These are phyloP conservation scores for Portunus trituberculatus DNA, from an alignment of 1,140 invertebrate genomes.

Conservation along the genomic window DNA sequence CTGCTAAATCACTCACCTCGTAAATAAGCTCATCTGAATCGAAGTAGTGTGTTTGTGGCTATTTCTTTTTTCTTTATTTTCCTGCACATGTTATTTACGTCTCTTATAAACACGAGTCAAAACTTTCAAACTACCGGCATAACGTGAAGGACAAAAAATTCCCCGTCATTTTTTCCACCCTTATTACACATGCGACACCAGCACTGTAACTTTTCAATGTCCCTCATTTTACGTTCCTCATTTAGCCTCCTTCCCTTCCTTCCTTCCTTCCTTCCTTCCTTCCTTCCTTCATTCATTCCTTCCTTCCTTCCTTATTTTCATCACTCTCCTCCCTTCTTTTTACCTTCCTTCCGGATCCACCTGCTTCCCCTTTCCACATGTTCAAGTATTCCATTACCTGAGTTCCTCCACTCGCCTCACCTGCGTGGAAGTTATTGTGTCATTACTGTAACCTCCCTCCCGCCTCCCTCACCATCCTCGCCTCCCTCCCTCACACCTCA, in stretches of 20 bases:
- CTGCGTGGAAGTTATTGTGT: not conserved
- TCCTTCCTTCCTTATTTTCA: not conserved
- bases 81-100: too few relatives aligned
- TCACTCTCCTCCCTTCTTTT: not conserved
- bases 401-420: not conserved
- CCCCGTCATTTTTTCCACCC: not conserved
- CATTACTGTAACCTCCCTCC: not conserved
- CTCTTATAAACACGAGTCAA: too few relatives aligned
- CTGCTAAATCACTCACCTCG: too few relatives aligned
- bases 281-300: too few relatives aligned
- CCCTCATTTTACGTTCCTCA: not conserved
- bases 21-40: too few relatives aligned
- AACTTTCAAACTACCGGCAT: too few relatives aligned
- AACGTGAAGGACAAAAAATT: not conserved
- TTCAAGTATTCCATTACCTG: conserved; percentile 11
- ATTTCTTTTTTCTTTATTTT: too few relatives aligned
- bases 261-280: not conserved
- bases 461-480: not conserved
- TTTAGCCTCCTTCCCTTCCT: not conserved
- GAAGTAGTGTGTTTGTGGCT: too few relatives aligned
- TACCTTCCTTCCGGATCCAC: not conserved
- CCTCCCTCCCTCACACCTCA: not conserved
- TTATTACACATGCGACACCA: not conserved
- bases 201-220: not conserved
- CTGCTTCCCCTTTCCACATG: not conserved